These are phyloP conservation scores for Machimus atricapillus DNA, from an alignment of 2,888 invertebrate species.

Conservation along the genomic window DNA sequence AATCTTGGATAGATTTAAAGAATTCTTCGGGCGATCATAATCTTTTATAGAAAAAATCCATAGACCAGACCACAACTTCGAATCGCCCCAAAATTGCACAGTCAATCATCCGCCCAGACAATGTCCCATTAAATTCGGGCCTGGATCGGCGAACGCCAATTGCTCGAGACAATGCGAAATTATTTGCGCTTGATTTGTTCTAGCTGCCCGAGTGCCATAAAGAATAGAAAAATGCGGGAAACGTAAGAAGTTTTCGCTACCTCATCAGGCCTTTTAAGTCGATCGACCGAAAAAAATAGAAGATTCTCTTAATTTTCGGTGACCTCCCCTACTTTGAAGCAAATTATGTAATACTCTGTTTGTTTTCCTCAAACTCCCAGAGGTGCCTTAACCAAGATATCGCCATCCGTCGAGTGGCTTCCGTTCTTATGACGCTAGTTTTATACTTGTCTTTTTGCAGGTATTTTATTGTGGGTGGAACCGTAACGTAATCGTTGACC, in stretches of 20 bases:
- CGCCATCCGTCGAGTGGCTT: background rate
- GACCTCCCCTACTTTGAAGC: background rate
- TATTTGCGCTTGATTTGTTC: slow-evolving; percentile 43
- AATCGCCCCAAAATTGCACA: slow-evolving; percentile 23
- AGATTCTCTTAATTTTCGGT: background rate
- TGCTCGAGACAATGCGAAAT: slow-evolving; percentile 42
- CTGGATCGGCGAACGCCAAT: slow-evolving; percentile 34
- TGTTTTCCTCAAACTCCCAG: background rate
- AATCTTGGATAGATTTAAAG: slow-evolving; percentile 43
- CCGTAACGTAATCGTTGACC: background rate
- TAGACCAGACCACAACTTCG: slow-evolving; percentile 5
- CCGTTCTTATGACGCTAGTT: background rate
- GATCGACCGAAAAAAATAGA: background rate
- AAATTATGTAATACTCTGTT: slow-evolving; percentile 1
- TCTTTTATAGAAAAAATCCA: slow-evolving; percentile 46
- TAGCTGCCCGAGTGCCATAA: slow-evolving; percentile 7
- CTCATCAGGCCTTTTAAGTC: slow-evolving; percentile 26
- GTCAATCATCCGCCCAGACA: slow-evolving; percentile 39
- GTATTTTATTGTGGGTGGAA: background rate
- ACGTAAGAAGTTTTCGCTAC: background rate
- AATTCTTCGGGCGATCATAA: slow-evolving; percentile 6
- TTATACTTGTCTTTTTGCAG: background rate
- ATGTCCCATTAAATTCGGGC: slow-evolving; percentile 43
- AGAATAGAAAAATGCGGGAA: background rate
- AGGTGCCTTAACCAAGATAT: background rate